Conservation (phyloP, 2,888 invertebrate species). For the Cyclophora punctaria region DNA sequence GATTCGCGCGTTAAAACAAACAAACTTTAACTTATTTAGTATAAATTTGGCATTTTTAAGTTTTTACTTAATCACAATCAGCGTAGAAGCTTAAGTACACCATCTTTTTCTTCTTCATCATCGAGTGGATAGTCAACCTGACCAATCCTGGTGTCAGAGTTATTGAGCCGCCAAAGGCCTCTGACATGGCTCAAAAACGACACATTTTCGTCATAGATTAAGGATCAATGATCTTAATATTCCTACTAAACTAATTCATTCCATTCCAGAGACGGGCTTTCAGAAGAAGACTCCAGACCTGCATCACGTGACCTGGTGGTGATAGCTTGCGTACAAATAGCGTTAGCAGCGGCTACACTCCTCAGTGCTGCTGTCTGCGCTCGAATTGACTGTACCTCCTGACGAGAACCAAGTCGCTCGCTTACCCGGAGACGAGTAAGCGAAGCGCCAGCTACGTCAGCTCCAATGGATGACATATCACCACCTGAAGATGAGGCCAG, state of each 20-base stretch:
- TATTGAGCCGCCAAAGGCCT: too few relatives aligned
- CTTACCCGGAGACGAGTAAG: constrained; percentile 54
- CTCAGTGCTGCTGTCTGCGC: constrained; percentile 70
- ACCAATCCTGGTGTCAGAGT: too few relatives aligned
- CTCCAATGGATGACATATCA: constrained; percentile 35
- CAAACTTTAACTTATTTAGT: too few relatives aligned
- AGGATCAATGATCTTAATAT: too few relatives aligned
- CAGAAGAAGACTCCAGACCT: constrained; percentile 53
- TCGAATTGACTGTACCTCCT: constrained; percentile 68
- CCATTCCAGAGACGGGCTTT: constrained; percentile 51
- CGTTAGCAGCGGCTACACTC: constrained; percentile 65
- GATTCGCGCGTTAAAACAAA: too few relatives aligned
- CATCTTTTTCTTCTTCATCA: too few relatives aligned
- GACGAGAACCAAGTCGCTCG: constrained; percentile 62
- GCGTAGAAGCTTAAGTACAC: too few relatives aligned
- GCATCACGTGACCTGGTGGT: constrained; percentile 61
- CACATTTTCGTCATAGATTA: too few relatives aligned
- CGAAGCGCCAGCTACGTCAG: constrained; percentile 44
- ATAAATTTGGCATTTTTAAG: too few relatives aligned
- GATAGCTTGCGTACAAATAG: constrained; percentile 68
- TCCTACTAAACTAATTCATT: background rate
- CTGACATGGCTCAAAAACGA: too few relatives aligned
- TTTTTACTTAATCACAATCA: too few relatives aligned
- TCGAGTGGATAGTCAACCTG: too few relatives aligned
- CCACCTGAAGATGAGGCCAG: constrained; percentile 40